Evolutionary conservation across 2,888 invertebrate genomes (phyloP).

Genomic region (Oscheius onirici): DNA sequence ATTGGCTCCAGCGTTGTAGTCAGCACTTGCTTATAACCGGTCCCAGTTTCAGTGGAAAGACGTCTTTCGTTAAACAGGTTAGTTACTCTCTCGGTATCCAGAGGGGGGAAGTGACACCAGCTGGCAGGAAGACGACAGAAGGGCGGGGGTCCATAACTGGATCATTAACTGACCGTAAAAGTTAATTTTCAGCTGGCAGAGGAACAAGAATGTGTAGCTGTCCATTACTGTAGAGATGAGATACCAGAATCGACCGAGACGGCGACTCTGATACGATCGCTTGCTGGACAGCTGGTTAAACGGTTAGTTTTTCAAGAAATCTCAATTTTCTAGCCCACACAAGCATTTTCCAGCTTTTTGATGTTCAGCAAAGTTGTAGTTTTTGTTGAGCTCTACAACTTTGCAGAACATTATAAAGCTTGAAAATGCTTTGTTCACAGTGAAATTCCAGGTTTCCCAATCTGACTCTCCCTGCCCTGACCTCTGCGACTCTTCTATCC

Average conservation of each 20-base stretch:
- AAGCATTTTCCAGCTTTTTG: too few relatives aligned
- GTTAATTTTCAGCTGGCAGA: conserved; percentile 44
- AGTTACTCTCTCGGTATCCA: neutral
- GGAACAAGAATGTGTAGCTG: conserved; percentile 51
- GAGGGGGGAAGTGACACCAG: conserved; percentile 22
- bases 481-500: conserved; percentile 49
- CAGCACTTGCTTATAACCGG: conserved; percentile 30
- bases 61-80: conserved; percentile 49
- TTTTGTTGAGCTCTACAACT: too few relatives aligned
- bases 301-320: conserved; percentile 24
- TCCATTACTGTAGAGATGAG: conserved; percentile 49
- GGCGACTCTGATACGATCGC: conserved; percentile 50
- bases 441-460: conserved; percentile 55
- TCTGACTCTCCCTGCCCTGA: conserved; percentile 52
- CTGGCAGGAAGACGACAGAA: conserved; percentile 8
- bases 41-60: conserved; percentile 44
- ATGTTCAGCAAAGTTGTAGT: too few relatives aligned
- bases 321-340: too few relatives aligned
- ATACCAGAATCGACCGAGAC: conserved; percentile 52
- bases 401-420: too few relatives aligned
- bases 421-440: too few relatives aligned
- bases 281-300: conserved; percentile 36
- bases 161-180: neutral
- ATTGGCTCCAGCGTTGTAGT: conserved; percentile 30
- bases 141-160: neutral